Evolutionary conservation across 2,888 invertebrate species (phyloP), one percentile per base, ranked within the genome.

Genomic region (Trichacis sp.): DNA sequence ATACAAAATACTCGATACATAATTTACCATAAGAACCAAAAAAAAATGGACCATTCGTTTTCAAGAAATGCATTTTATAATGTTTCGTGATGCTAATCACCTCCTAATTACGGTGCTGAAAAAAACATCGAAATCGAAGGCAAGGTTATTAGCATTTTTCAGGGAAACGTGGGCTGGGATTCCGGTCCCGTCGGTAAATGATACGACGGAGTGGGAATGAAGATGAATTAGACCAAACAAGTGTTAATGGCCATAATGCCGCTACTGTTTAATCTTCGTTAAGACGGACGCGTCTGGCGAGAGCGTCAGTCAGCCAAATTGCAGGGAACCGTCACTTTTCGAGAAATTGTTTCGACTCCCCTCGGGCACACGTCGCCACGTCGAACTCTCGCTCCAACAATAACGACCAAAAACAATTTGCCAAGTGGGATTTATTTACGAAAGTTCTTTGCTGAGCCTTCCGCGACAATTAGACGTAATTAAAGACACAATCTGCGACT

Each of bases 171-270:
- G 40, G 40, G 15, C 40, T 40, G 2, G 14, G 14, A 30, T 49
- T 36, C n/a, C 19, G 42, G 42, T 38, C 4, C 14, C 29, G 15
- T 42, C 12, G 20, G 29, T 15, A 24, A 46, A 18, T 14, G 40
- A 33, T 46, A 64, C 64, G 48, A 59, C 68, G 64, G 68, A 73
- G 74, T 75, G 75, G 73, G 77, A 77, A 78, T 74, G 74, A 77
- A 78, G 80, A 81, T 80, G 76, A 80, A 81, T 80, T 80, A 73
- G 72, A 77, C 76, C 75, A 77, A 80, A 81, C 77, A 78, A 79
- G 77, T 74, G 76, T 73, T 79, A 77, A 79, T 79, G 77, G 77
- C 71, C 73, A 74, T 79, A 78, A 79, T 76, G 73, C 76, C 75
- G 76, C 75, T 72, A 77, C 79, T 77, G 77, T 77, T 81, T 78